Percentiles rank a stretch among this genome's conserved stretches.
Evolutionary conservation across 2,797 vertebrate species (phyloP).

Genomic region (Sebastes iracundus): DNA sequence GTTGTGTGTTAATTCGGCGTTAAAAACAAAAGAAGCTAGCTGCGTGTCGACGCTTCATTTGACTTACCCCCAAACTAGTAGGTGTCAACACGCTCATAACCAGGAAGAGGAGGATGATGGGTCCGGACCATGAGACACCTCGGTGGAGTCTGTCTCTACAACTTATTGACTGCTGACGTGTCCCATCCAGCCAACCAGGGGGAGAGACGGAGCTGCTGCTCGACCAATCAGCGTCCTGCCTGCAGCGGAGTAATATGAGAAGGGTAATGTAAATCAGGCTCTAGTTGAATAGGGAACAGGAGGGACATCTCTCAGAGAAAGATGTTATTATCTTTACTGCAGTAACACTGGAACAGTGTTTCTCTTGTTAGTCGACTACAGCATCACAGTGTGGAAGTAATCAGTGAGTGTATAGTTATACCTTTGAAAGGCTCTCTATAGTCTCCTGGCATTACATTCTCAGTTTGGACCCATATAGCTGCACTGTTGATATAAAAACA

Average conservation of each 20-base stretch:
- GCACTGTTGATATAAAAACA: too few relatives aligned
- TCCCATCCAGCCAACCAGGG: constrained; percentile 67
- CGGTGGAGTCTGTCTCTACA: neutral
- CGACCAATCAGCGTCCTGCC: constrained; percentile 53
- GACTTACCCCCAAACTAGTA: constrained; percentile 63
- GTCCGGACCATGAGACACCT: constrained; percentile 33
- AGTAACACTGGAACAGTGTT: neutral
- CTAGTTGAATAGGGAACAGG: neutral
- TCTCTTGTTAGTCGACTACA: neutral
- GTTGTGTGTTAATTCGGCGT: rapidly evolving
- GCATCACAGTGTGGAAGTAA: neutral
- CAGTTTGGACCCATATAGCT: neutral
- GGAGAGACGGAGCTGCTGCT: constrained; percentile 37
- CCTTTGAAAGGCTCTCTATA: neutral
- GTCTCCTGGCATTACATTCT: neutral
- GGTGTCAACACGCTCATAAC: constrained; percentile 56
- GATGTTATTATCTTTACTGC: neutral
- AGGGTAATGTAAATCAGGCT: neutral
- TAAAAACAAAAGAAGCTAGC: too few relatives aligned
- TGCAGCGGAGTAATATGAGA: constrained; percentile 53
- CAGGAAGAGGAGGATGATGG: constrained; percentile 75
- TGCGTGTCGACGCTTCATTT: neutral
- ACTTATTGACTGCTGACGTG: constrained; percentile 82
- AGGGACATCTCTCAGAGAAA: too few relatives aligned
- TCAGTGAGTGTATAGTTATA: neutral